Conservation (phyloP, 1,140 invertebrate species). For the Triops cancriformis region DNA sequence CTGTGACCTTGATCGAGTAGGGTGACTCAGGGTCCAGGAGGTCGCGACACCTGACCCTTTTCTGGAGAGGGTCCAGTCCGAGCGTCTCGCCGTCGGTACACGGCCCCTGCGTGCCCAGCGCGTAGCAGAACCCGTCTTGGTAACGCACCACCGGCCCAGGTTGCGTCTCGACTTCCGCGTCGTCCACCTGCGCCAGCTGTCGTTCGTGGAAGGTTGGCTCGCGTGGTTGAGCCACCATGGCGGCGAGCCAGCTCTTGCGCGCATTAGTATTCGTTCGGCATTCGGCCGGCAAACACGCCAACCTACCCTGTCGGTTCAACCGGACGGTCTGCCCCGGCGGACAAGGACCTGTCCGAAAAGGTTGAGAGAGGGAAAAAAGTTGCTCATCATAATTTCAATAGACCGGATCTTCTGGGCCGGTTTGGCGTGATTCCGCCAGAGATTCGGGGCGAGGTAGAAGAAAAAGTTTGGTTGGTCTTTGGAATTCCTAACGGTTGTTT, state of each 20-base stretch:
- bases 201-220: not conserved
- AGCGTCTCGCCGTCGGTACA: not conserved
- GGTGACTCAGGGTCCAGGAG: slow-evolving; percentile 3
- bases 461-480: not conserved
- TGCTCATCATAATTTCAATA: too few relatives aligned
- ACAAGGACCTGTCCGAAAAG: not conserved
- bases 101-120: slow-evolving; percentile 21
- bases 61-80: slow-evolving; percentile 8
- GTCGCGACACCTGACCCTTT: not conserved
- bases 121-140: slow-evolving; percentile 22
- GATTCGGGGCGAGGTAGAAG: not conserved
- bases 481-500: slow-evolving; percentile 7
- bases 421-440: not conserved
- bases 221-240: not conserved
- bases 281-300: not conserved
- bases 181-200: not conserved
- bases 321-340: not conserved
- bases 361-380: not conserved
- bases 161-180: not conserved
- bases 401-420: too few relatives aligned
- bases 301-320: not conserved
- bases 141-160: not conserved
- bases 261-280: not conserved
- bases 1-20: not conserved
- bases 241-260: not conserved